These are phyloP conservation scores for Crocuta crocuta DNA, from an alignment of 2,113 vertebrate species.

Conservation along the genomic window DNA sequence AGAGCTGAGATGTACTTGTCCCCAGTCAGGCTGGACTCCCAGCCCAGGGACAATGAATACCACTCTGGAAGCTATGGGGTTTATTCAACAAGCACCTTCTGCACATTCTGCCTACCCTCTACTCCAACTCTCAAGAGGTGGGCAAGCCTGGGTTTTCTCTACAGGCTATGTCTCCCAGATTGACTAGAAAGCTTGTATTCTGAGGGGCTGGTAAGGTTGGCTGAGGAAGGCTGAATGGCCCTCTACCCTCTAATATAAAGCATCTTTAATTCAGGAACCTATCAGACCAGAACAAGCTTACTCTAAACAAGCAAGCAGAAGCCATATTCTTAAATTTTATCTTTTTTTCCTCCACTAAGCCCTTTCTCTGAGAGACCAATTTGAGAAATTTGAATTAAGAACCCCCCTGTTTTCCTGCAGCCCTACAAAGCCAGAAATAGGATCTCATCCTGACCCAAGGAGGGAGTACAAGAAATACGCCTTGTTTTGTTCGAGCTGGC, in stretches of 20 bases:
- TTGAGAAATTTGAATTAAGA: constrained; percentile 42
- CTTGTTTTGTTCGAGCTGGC: background rate
- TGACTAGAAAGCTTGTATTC: background rate
- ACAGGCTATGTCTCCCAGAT: background rate
- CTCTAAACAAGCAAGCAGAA: background rate
- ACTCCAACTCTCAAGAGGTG: background rate
- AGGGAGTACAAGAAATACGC: background rate
- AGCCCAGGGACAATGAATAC: background rate
- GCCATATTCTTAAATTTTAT: background rate
- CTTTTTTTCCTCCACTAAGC: background rate
- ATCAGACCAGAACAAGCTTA: background rate
- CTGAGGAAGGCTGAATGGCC: background rate
- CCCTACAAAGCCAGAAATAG: background rate
- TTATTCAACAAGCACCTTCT: background rate
- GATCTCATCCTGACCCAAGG: background rate
- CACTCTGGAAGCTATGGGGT: background rate
- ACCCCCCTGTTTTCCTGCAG: background rate
- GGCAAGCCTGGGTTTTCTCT: background rate
- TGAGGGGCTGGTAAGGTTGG: background rate
- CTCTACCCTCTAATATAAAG: background rate
- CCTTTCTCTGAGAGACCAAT: constrained; percentile 34
- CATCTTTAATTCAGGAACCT: background rate
- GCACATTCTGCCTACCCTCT: background rate
- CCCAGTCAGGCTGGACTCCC: background rate
- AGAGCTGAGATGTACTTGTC: background rate